phyloP scores from a whole-genome alignment of 2,797 vertebrate species.

The Peromyscus aztecus region DNA sequence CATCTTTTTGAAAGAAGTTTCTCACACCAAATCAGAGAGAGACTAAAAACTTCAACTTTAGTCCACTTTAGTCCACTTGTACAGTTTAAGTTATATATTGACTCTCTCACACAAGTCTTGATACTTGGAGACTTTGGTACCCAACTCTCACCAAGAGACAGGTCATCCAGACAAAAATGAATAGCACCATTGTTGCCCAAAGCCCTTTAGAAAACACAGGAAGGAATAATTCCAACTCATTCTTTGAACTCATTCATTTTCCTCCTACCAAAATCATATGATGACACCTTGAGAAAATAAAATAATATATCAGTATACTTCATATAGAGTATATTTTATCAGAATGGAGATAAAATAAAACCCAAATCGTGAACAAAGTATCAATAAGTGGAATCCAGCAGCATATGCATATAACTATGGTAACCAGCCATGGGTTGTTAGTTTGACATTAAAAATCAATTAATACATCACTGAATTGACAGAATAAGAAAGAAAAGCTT shows the following conservation, averaged over 20 bases:
- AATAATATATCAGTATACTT: background rate
- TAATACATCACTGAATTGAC: background rate
- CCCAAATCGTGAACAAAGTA: background rate
- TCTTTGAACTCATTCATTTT: conserved; percentile 40
- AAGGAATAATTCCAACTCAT: background rate
- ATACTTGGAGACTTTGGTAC: background rate
- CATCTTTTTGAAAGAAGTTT: conserved; percentile 43
- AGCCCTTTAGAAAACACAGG: background rate
- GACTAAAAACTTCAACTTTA: background rate
- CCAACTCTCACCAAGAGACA: background rate
- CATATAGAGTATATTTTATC: too few species aligned
- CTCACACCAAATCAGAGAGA: background rate
- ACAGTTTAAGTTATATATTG: background rate
- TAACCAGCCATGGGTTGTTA: conserved; percentile 14
- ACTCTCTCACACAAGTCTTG: background rate
- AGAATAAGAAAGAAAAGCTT: conserved; percentile 16
- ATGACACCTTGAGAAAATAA: conserved; percentile 44
- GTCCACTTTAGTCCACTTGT: background rate
- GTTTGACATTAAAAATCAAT: conserved; percentile 23
- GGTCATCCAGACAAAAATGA: background rate
- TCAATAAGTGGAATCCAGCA: background rate
- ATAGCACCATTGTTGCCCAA: background rate
- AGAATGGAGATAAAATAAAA: conserved; percentile 7
- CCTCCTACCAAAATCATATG: conserved; percentile 28
- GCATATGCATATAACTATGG: background rate